Base-by-base conservation (phyloP, 2,797 vertebrate genomes). In the Artibeus lituratus region DNA sequence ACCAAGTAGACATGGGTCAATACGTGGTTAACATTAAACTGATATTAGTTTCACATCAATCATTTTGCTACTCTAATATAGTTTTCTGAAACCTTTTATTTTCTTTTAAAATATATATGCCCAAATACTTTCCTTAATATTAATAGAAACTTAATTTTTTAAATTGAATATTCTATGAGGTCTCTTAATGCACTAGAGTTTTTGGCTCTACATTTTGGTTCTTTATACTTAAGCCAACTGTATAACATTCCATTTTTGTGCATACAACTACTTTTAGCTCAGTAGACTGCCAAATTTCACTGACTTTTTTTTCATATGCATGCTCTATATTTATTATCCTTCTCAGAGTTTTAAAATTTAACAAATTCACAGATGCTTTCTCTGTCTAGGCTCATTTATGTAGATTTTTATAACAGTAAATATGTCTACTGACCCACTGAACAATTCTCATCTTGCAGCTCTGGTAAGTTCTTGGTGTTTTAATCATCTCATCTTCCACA, bases 321-420 rank as follows among this genome's bases (percentile, higher is more conserved):
- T 97, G 94, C 90, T 97, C 96, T 98, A 95, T 97, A 97, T 97
- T 97, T 98, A 97, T 98, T 97, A 97, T 96, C 97, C 96, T 96
- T 93, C 67, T 94, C 92, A 95, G 97, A 97, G 94, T 97, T 98
- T 98, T 98, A 94, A 97, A 97, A 96, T 98, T 97, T 98, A 98
- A 98, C 95, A 95, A 97, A 97, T 96, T 96, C 97, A 98, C 97
- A 98, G 97, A 98, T 97, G 96, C 96, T 97, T 97, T 96, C 92
- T 97, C 92, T 72, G 91, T 97, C 97, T 96, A 96, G 95, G 96
- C 95, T 97, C 95, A 95, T 96, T 98, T 98, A 96, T 95, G 95
- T 85, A 95, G 97, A 96, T 96, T 97, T 97, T 96, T 96, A 67
- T 94, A 95, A 97, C 83, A 93, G 97, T 97, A 97, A 97, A 97